Evolutionary conservation across 2,113 vertebrate genomes (phyloP), one percentile per base, ranked within the genome.

Genomic region (Chionomys nivalis): DNA sequence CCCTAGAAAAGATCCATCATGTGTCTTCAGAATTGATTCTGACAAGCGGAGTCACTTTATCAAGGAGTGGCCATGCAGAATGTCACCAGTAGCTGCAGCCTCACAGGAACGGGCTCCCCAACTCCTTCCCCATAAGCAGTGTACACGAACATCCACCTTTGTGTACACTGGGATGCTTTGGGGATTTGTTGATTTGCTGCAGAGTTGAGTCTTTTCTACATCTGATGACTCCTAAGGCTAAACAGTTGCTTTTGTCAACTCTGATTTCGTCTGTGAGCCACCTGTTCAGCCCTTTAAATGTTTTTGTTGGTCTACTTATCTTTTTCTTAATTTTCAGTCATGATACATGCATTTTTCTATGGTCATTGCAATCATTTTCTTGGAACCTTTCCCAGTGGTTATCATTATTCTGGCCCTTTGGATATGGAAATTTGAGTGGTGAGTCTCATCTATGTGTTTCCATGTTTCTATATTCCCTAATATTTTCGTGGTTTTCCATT

Each of bases 311-410:
- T 12, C 47, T 79, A 49, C 44, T 92, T 92, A 65, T 66, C 12
- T 79, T 95, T 93, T 93, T 47, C 39, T 85, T 61, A 89, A 81
- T 78, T 73, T 95, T 26, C 63, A 33, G 49, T n/a, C 65, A 3
- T 89, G 44, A 94, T n/a, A 55, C 47, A 89, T 68, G 42, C 49
- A 93, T 76, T 72, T 42, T 93, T 85, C 17, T 81, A 63, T 49
- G 65, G 39, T 55, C 23, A 65, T 42, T 88, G 14, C 5, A 75
- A 63, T 76, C 83, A 42, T 90, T 77, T 93, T 44, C 44, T 90
- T 19, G 7, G 21, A 66, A 8, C 58, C 0, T 87, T 91, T 72
- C 21, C 49, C 85, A 8, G 24, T 81, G 21, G 91, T 87, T 81
- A 47, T 47, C 28, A 85, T 79, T 93, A 73, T 24, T 89, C 68